A percentile compares a stretch with the other conserved stretches of the same genome.
Evolutionary conservation across 2,888 invertebrate species (phyloP).

Genomic region (Leptopilina syphax): DNA sequence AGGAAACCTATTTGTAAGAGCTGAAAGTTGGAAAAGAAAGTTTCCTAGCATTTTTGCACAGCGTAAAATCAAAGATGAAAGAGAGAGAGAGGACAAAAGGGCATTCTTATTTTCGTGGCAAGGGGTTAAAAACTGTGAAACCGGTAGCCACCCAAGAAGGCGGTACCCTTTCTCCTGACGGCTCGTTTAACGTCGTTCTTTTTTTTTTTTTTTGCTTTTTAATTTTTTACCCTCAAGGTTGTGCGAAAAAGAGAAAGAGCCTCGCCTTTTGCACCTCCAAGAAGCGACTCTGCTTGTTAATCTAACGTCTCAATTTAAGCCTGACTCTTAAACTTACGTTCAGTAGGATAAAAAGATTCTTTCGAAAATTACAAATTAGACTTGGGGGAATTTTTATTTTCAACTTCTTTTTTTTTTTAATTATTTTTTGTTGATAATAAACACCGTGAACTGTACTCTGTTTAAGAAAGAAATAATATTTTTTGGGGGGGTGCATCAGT

Average conservation of each 20-base stretch:
- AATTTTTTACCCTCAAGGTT: constrained; percentile 59
- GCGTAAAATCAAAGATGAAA: neutral
- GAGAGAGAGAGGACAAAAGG: neutral
- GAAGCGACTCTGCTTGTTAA: constrained; percentile 67
- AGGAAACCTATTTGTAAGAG: neutral
- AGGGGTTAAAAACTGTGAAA: constrained; percentile 61
- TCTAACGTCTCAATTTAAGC: constrained; percentile 68
- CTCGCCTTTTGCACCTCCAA: constrained; percentile 61
- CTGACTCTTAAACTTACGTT: constrained; percentile 46
- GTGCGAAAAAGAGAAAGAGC: constrained; percentile 47
- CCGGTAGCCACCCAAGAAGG: constrained; percentile 75
- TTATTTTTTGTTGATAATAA: too few species aligned
- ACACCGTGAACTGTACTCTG: too few species aligned
- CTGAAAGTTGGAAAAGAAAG: constrained; percentile 10
- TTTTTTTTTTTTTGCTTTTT: constrained; percentile 56
- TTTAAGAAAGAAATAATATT: too few species aligned
- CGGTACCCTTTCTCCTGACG: constrained; percentile 67
- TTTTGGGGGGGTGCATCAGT: too few species aligned
- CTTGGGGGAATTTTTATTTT: neutral
- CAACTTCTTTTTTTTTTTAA: too few species aligned
- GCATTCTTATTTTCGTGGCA: constrained; percentile 5
- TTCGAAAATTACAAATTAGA: neutral
- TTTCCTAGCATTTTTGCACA: neutral
- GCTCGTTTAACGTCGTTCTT: constrained; percentile 64
- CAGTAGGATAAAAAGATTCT: constrained; percentile 47